Percentiles rank a stretch among this genome's conserved stretches.
Conservation (phyloP, 2,113 vertebrate species). For the Lepus timidus region DNA sequence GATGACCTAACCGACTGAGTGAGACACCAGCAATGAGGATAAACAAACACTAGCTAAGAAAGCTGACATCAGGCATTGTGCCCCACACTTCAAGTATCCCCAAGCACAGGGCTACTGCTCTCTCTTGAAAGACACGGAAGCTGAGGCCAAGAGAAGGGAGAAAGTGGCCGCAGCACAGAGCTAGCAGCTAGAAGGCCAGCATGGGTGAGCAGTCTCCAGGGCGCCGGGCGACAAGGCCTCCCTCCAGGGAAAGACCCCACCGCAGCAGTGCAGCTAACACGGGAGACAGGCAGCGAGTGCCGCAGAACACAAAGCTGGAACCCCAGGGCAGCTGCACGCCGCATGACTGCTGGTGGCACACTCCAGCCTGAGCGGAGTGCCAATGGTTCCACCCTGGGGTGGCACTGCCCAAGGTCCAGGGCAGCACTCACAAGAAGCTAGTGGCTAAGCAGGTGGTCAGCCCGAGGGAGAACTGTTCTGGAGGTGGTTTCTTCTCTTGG, state of each 20-base stretch:
- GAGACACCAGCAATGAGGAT: not conserved
- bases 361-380: not conserved
- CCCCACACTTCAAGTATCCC: not conserved
- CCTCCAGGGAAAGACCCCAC: not conserved
- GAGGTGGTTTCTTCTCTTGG: not conserved
- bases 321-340: fast-evolving
- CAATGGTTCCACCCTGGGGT: not conserved
- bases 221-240: not conserved
- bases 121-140: not conserved
- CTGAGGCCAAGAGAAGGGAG: not conserved
- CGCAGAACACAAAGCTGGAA: not conserved
- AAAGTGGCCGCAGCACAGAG: not conserved
- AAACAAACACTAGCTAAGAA: not conserved
- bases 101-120: not conserved
- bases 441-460: not conserved
- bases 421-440: not conserved
- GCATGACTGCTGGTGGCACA: not conserved
- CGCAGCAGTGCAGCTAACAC: not conserved
- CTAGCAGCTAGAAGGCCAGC: not conserved
- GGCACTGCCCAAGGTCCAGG: not conserved
- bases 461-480: not conserved
- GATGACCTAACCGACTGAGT: not conserved
- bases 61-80: not conserved
- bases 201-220: not conserved
- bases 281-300: not conserved